phyloP scores from a whole-genome alignment of 2,888 invertebrate species.

The Resseliella maxima region DNA sequence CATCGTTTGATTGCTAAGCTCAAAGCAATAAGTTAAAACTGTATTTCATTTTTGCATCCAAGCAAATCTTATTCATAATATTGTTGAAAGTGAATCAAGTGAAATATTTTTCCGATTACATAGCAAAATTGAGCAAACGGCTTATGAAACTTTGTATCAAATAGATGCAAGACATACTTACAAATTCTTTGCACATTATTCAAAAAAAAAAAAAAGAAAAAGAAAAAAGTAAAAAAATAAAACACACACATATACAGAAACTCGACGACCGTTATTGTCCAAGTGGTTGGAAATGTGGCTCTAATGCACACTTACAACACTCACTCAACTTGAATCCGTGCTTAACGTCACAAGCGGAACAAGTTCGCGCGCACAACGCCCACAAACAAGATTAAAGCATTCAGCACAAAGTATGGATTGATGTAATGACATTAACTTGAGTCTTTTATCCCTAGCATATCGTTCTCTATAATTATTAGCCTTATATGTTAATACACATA shows the following conservation, averaged over 20 bases:
- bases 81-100: not conserved
- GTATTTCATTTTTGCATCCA: not conserved
- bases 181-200: not conserved
- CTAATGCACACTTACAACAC: not conserved
- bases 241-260: not conserved
- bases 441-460: conserved; percentile 7
- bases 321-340: not conserved
- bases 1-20: not conserved
- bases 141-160: conserved; percentile 1
- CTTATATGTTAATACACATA: not conserved
- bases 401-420: conserved; percentile 25
- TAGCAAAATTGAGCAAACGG: not conserved
- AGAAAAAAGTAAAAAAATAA: too few species aligned
- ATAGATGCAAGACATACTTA: not conserved
- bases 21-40: not conserved
- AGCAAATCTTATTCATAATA: not conserved
- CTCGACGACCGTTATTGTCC: too few species aligned
- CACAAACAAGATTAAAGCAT: not conserved
- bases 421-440: conserved; percentile 20
- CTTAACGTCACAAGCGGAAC: not conserved
- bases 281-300: too few species aligned
- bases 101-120: not conserved
- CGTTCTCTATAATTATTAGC: conserved; percentile 13
- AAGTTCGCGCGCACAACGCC: not conserved
- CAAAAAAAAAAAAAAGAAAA: too few species aligned